Conservation (phyloP, 92 coral and sea anemone genomes). For the Zoanthus sansibaricus region DNA sequence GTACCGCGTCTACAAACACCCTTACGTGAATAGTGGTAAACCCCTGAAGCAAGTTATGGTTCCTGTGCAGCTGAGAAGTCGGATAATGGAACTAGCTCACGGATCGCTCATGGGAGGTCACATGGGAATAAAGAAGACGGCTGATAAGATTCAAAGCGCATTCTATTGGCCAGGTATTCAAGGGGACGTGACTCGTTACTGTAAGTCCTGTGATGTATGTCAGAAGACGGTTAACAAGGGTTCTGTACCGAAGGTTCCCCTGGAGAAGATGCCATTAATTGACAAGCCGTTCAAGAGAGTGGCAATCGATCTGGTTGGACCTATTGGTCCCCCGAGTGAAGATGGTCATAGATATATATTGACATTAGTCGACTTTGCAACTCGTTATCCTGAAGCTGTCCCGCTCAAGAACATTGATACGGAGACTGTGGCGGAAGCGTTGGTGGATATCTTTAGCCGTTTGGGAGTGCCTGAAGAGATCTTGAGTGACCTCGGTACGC, state of each 20-base stretch:
- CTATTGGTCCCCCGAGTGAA: conserved; percentile 3
- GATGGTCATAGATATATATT: conserved; percentile 47
- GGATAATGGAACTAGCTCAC: conserved; percentile 61
- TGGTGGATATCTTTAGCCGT: conserved; percentile 44
- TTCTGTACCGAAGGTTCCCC: conserved; percentile 62
- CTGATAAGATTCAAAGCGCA: conserved; percentile 42
- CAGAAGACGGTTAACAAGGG: conserved; percentile 73
- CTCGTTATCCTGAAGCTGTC: conserved; percentile 64
- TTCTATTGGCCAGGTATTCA: conserved; percentile 57
- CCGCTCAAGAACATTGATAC: neutral
- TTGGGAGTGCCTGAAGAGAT: neutral
- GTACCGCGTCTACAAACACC: conserved; percentile 43
- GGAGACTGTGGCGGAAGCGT: conserved; percentile 50
- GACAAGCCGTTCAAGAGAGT: conserved; percentile 66
- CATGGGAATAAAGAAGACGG: conserved; percentile 63
- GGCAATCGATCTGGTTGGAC: conserved; percentile 50
- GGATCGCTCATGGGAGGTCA: conserved; percentile 34
- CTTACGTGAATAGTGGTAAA: conserved; percentile 45
- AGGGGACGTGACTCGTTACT: conserved; percentile 45
- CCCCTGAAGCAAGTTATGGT: conserved; percentile 54
- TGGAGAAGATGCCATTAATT: conserved; percentile 67
- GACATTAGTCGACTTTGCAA: conserved; percentile 43
- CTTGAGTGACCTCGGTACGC: too few relatives aligned
- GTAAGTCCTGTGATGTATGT: conserved; percentile 57
- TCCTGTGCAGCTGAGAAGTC: conserved; percentile 26